phyloP scores from a whole-genome alignment of 1,140 invertebrate species.

The Trachymyrmex septentrionalis region DNA sequence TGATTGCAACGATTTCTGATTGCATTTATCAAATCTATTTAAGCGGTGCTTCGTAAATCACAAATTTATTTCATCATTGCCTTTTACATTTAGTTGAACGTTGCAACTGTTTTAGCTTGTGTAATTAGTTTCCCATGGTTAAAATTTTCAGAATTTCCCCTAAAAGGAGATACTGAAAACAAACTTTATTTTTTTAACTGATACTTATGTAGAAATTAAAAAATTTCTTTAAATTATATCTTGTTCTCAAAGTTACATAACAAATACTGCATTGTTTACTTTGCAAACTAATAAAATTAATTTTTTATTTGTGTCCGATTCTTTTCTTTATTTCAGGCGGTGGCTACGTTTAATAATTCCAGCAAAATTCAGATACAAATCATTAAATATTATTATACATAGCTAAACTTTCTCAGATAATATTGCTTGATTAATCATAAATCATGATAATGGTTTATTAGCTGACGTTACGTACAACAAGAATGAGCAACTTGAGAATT shows the following conservation, averaged over 20 bases:
- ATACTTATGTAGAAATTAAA: background rate
- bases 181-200: background rate
- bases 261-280: background rate
- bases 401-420: conserved; percentile 37
- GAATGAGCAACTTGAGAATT: conserved; percentile 42
- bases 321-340: background rate
- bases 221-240: background rate
- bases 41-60: conserved; percentile 11
- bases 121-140: background rate
- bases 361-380: conserved; percentile 7
- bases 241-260: background rate
- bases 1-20: background rate
- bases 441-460: conserved; percentile 27
- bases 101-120: conserved; percentile 17
- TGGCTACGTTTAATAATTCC: background rate
- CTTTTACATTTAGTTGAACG: conserved; percentile 16
- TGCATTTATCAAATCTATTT: conserved; percentile 34
- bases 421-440: conserved; percentile 41
- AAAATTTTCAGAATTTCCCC: background rate
- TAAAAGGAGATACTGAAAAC: background rate
- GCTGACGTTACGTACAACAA: background rate
- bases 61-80: conserved; percentile 34
- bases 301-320: background rate
- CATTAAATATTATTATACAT: conserved; percentile 15
- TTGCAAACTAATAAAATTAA: background rate